Percentiles rank a stretch among this genome's conserved stretches.
These are phyloP conservation scores for Theocolax elegans DNA, from an alignment of 1,140 invertebrate genomes.

Conservation along the genomic window DNA sequence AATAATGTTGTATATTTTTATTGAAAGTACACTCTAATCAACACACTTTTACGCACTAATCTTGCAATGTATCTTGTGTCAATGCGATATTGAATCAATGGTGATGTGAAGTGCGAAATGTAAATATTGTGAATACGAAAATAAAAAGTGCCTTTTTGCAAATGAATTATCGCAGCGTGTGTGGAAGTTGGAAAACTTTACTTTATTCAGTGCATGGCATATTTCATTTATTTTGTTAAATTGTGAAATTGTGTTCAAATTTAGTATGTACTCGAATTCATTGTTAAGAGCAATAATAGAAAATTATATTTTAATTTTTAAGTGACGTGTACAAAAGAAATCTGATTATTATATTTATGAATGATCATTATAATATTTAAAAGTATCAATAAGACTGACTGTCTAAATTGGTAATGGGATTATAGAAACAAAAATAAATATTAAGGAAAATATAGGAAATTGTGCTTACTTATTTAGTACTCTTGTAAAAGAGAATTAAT, in stretches of 20 bases:
- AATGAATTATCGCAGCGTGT: slow-evolving; percentile 22
- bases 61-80: slow-evolving; percentile 36
- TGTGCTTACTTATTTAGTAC: slow-evolving; percentile 11
- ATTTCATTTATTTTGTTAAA: slow-evolving; percentile 15
- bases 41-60: slow-evolving; percentile 28
- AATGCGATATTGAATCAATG: slow-evolving; percentile 30
- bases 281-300: slow-evolving; percentile 26
- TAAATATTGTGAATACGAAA: slow-evolving; percentile 41
- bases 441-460: slow-evolving; percentile 8
- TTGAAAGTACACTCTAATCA: slow-evolving; percentile 6
- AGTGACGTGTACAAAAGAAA: slow-evolving; percentile 24
- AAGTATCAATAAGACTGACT: slow-evolving; percentile 32
- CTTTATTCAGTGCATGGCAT: slow-evolving; percentile 23
- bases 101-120: slow-evolving; percentile 37
- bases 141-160: slow-evolving; percentile 43
- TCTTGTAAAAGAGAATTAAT: slow-evolving; percentile 25
- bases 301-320: slow-evolving; percentile 6
- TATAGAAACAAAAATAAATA: slow-evolving; percentile 15
- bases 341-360: slow-evolving; percentile 19
- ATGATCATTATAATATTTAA: slow-evolving; percentile 12
- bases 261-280: neutral
- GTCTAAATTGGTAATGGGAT: slow-evolving; percentile 32
- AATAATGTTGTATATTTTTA: slow-evolving; percentile 32
- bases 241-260: slow-evolving; percentile 2
- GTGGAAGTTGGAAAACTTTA: slow-evolving; percentile 15